Base-by-base conservation (phyloP, 2,797 vertebrate genomes). In the Phoebastria nigripes region DNA sequence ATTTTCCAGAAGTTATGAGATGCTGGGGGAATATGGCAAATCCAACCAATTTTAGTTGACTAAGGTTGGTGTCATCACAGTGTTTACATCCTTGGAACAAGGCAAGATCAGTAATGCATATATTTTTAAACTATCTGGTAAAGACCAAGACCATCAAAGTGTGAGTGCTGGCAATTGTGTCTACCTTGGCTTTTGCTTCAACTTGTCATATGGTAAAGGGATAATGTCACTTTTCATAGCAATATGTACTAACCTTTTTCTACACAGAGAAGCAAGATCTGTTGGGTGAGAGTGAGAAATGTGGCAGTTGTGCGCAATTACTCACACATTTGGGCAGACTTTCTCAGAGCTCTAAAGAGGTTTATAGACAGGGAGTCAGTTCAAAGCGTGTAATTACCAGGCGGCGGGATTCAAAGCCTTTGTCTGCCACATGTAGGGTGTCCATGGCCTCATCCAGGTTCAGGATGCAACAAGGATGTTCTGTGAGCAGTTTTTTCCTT, bases 261-360 rank as follows among this genome's bases (percentile, higher is more conserved):
- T n/a, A 6, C 42, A n/a, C 7, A 29, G 39, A 49, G 37, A 46
- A 25, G 25, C 8, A 66, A 56, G 25, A 47, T 19, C 41, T 77
- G 9, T 61, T 69, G 65, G 42, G 28, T 28, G 35, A 37, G 4
- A 31, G 28, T 1, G 12, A 61, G 52, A 78, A 79, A 51, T 14
- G 11, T 44, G 42, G 33, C 41, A 52, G 12, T 19, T 55, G 26
- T 80, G 31, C 56, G 42, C 33, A 49, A n/a, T n/a, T 44, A 4
- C 31, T 59, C 0, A 0, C 18, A n/a, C 7, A 2, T 20, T 67
- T 35, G 18, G 15, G 22, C 26, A 47, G 47, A 12, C 11, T 26
- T 87, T 85, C 35, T 69, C 24, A 67, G 56, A 61, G 9, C 33
- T 83, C 69, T 46, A 18, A 59, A 59, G 31, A 47, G 47, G 12